Percentiles rank a stretch among this genome's conserved stretches.
Evolutionary conservation across 2,888 invertebrate species (phyloP).

Genomic region (Nemotelus nigrinus): DNA sequence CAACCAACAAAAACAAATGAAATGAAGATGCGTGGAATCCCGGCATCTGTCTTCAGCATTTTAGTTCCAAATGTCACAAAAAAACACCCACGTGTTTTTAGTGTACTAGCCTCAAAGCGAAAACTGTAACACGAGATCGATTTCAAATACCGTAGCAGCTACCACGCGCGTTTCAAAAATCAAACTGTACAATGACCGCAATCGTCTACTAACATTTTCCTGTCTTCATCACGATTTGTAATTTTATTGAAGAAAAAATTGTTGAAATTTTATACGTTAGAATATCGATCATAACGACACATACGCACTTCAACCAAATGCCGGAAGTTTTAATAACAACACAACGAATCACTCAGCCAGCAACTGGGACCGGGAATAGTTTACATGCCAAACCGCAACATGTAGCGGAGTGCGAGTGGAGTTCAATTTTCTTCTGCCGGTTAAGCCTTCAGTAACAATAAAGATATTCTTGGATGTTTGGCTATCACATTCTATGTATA

Average conservation of each 20-base stretch:
- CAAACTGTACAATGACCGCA: slow-evolving; percentile 42
- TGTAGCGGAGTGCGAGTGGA: neutral
- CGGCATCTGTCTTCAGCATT: no score
- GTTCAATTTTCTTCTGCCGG: slow-evolving; percentile 44
- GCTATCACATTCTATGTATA: neutral
- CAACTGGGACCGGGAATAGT: neutral
- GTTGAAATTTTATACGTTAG: slow-evolving; percentile 18
- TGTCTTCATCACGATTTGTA: neutral
- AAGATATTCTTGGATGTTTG: slow-evolving; percentile 31
- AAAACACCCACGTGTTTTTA: no score
- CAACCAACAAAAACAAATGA: no score
- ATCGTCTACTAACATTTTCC: neutral
- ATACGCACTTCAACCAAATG: slow-evolving; percentile 8
- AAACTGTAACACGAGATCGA: neutral
- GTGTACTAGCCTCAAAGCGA: neutral
- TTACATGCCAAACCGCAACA: slow-evolving; percentile 18
- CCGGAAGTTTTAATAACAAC: slow-evolving; percentile 36
- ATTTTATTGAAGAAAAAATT: neutral
- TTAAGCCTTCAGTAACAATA: slow-evolving; percentile 42
- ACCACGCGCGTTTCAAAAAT: slow-evolving; percentile 9
- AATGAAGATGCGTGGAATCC: no score
- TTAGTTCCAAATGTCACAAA: no score
- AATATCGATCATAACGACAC: slow-evolving; percentile 23
- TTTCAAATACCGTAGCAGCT: slow-evolving; percentile 12
- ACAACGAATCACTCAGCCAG: neutral